Base-by-base conservation (phyloP, 2,797 vertebrate genomes). In the Clarias fuscus region DNA sequence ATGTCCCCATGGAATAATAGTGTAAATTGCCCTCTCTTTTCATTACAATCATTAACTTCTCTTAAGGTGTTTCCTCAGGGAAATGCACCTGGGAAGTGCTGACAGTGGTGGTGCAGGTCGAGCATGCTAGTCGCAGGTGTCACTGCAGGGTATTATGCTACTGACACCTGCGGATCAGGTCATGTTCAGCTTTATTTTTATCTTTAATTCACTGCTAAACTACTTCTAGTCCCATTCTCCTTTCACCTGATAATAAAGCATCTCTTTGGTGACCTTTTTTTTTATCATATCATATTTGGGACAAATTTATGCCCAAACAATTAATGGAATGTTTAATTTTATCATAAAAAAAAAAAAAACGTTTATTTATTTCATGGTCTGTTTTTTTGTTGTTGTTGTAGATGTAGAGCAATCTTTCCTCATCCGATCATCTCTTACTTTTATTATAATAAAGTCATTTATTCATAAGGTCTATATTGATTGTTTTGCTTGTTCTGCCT, bases 81-180 rank as follows among this genome's bases (percentile, higher is more conserved):
- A 88, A 87, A 80, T 43, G 61, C 72, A 89, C 82, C 70, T 76
- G 53, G 27, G 48, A 58, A 62, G 64, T 85, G 72, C 71, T 85
- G 68, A 87, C 65, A 88, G 71, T 4, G 83, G 78, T 43, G 33
- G 11, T 76, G 11, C 5, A 43, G 58, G 37, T 70, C 78, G 71
- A 86, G 82, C 27, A n/a, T 88, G 68, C 24, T 83, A 64, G 43
- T 71, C 88, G 79, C 86, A 92, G 86, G 90, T 93, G 91, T 90
- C 88, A 87, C 65, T 61, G 71, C 53, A 73, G n/a, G 30, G 30
- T 61, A 65, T 86, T 80, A 86, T 92, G 91, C 90, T 91, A 93
- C 78, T 84, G 88, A 92, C 93, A 94, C 91, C 92, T 93, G 89
- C 61, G 85, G n/a, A 48, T 79, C 84, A 87, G 20, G 71, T 37